Conservation (phyloP, 2,888 invertebrate genomes). For the Xanthia icteritia region DNA sequence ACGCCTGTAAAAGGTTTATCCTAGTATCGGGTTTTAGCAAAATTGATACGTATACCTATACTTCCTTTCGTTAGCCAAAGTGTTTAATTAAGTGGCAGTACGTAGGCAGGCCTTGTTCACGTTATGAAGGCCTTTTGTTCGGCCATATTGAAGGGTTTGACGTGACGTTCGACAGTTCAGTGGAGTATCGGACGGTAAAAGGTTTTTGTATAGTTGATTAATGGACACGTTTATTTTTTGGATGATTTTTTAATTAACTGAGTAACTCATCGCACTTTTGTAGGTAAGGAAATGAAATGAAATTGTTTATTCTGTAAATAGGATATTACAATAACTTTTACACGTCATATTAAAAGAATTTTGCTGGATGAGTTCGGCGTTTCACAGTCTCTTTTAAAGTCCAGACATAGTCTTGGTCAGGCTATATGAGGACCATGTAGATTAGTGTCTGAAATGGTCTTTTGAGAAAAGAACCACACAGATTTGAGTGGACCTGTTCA, state of each 20-base stretch:
- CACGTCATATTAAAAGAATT: no score
- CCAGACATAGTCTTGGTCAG: no score
- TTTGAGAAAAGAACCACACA: no score
- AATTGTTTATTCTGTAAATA: no score
- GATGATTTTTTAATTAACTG: background rate
- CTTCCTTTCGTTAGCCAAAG: conserved; percentile 36
- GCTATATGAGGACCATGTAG: no score
- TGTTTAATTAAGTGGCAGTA: conserved; percentile 59
- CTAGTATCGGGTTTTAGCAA: conserved; percentile 21
- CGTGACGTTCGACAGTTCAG: conserved; percentile 4
- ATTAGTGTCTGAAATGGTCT: no score
- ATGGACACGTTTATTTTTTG: conserved; percentile 17
- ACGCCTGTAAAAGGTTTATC: conserved; percentile 1
- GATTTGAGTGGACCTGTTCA: no score
- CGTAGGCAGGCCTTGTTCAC: conserved; percentile 35
- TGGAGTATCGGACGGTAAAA: conserved; percentile 8
- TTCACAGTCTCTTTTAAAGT: no score
- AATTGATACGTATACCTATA: conserved; percentile 22
- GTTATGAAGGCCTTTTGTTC: conserved; percentile 56
- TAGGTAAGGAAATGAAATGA: no score
- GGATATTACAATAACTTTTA: no score
- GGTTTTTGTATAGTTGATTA: conserved; percentile 35
- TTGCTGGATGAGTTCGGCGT: no score
- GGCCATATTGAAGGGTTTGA: conserved; percentile 11
- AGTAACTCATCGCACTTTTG: background rate